A percentile compares a stretch with the other conserved stretches of the same genome.
Evolutionary conservation across 2,888 invertebrate genomes (phyloP).

Genomic region (Andrena praecox): DNA sequence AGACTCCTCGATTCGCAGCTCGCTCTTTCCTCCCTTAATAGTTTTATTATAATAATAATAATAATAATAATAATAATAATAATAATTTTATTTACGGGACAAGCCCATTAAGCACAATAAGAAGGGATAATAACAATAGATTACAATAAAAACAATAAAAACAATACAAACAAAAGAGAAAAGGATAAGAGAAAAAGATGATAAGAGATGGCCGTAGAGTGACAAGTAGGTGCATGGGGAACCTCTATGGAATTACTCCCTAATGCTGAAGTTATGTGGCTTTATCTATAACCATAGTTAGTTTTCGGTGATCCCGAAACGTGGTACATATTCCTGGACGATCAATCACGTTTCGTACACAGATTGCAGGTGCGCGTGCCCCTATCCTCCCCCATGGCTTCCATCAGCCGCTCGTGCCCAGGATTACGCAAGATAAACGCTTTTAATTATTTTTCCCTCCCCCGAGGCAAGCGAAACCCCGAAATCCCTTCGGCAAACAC

Average conservation of each 20-base stretch:
- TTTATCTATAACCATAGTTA: not conserved
- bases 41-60: too few species aligned
- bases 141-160: too few species aligned
- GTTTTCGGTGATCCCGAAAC: not conserved
- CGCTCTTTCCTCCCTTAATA: not conserved
- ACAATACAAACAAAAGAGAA: too few species aligned
- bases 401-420: slow-evolving; percentile 54
- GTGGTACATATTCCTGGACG: slow-evolving; percentile 4
- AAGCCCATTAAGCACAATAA: too few species aligned
- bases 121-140: too few species aligned
- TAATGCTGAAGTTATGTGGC: not conserved
- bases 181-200: too few species aligned
- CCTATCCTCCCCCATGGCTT: slow-evolving; percentile 27
- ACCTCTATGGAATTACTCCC: not conserved
- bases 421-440: slow-evolving; percentile 75
- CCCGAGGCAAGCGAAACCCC: slow-evolving; percentile 46
- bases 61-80: too few species aligned
- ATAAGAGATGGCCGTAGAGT: too few species aligned
- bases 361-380: slow-evolving; percentile 57
- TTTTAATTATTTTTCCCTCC: slow-evolving; percentile 77
- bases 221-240: too few species aligned
- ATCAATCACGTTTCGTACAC: slow-evolving; percentile 33
- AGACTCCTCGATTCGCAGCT: not conserved
- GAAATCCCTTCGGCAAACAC: slow-evolving; percentile 75
- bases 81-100: too few species aligned